A percentile compares a stretch with the other conserved stretches of the same genome.
These are phyloP conservation scores for Alloplasta piceator DNA, from an alignment of 2,888 invertebrate genomes.

Conservation along the genomic window DNA sequence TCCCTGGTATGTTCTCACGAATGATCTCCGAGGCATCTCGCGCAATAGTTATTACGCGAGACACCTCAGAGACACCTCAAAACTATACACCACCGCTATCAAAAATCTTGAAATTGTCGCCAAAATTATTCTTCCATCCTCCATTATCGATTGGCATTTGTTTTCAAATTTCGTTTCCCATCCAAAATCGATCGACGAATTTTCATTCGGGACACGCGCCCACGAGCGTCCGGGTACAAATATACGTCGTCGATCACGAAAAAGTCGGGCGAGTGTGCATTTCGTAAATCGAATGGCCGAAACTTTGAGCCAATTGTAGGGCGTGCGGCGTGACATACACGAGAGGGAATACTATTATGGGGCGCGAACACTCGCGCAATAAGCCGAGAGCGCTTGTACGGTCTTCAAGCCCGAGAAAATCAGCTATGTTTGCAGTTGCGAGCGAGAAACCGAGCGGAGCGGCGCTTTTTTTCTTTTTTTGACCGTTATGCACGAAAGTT, in stretches of 20 bases:
- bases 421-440: conserved; percentile 47
- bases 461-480: not conserved
- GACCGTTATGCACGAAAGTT: too few species aligned
- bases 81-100: too few species aligned
- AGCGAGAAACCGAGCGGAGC: conserved; percentile 52
- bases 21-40: not conserved
- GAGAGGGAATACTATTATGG: conserved; percentile 27
- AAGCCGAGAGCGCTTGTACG: conserved; percentile 34
- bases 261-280: not conserved
- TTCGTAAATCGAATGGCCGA: conserved; percentile 47
- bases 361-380: conserved; percentile 11
- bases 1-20: conserved; percentile 3
- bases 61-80: too few species aligned
- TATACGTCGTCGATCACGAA: not conserved
- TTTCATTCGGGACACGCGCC: conserved; percentile 33
- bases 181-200: not conserved
- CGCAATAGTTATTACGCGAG: not conserved
- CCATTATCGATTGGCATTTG: not conserved
- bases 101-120: too few species aligned
- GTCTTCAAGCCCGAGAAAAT: conserved; percentile 16
- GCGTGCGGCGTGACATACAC: conserved; percentile 2
- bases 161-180: not conserved
- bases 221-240: not conserved
- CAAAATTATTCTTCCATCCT: not conserved
- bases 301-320: conserved; percentile 57